Conservation (phyloP, 2,797 vertebrate genomes). For the Tachyglossus aculeatus region DNA sequence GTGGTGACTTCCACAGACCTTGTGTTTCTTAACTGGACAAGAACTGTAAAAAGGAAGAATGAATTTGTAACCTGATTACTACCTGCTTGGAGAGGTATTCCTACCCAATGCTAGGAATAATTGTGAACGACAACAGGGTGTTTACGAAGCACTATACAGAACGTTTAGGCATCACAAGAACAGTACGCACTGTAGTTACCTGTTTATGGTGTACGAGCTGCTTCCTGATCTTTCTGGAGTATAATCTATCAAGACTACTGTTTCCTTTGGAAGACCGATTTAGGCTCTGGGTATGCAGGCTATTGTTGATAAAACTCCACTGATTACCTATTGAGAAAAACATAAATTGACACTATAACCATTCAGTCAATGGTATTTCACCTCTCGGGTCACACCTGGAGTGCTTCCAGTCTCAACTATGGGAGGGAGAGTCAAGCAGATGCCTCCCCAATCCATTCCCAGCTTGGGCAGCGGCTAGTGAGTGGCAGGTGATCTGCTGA, state of each 20-base stretch:
- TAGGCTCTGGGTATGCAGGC: constrained; percentile 91
- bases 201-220: constrained; percentile 99
- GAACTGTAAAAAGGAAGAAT: background rate
- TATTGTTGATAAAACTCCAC: constrained; percentile 99
- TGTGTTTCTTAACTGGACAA: background rate
- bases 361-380: too few species aligned
- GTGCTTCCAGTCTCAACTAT: too few species aligned
- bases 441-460: too few species aligned
- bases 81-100: background rate
- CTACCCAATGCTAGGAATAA: background rate
- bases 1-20: background rate
- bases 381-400: too few species aligned
- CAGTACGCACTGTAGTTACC: constrained; percentile 77
- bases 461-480: too few species aligned
- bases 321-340: constrained; percentile 85
- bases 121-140: background rate
- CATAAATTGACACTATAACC: too few species aligned
- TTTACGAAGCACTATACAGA: background rate
- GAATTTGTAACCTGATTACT: background rate
- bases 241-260: constrained; percentile 95
- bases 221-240: constrained; percentile 98
- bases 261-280: constrained; percentile 91
- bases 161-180: constrained; percentile 14
- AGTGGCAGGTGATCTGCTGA: too few species aligned
- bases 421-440: too few species aligned